phyloP scores from a whole-genome alignment of 2,113 vertebrate species.

The Aptenodytes patagonicus region DNA sequence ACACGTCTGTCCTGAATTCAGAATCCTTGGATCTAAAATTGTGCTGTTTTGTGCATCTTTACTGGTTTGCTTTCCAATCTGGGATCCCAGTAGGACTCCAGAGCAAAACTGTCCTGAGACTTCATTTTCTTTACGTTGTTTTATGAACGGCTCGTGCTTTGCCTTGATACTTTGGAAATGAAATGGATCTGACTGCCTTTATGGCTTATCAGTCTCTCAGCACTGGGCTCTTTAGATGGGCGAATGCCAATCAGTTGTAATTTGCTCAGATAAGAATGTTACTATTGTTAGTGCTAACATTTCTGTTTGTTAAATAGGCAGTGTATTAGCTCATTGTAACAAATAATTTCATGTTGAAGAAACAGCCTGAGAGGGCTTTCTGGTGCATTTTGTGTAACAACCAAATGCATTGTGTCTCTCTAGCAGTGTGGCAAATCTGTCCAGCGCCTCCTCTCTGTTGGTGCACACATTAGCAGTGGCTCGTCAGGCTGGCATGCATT shows the following conservation, averaged over 20 bases:
- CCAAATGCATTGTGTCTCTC: background rate
- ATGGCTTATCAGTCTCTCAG: conserved; percentile 1
- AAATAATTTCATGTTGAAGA: background rate
- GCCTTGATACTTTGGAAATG: background rate
- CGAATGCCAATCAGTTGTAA: background rate
- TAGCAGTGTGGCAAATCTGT: background rate
- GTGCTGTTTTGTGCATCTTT: background rate
- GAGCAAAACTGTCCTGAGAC: background rate
- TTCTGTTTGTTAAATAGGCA: background rate
- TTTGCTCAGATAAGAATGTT: background rate
- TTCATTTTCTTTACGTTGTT: background rate
- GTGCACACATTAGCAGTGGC: background rate
- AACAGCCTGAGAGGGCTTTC: background rate
- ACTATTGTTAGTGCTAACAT: conserved; percentile 25
- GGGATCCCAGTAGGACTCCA: background rate
- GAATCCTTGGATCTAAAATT: background rate
- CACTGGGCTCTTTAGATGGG: background rate
- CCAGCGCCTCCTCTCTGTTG: background rate
- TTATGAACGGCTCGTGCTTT: background rate
- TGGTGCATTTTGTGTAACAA: fast-evolving
- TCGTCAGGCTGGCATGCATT: background rate
- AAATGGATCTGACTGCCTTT: background rate
- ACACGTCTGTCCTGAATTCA: background rate
- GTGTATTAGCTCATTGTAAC: background rate
- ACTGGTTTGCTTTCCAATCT: background rate